Conservation (phyloP, 2,113 vertebrate genomes). For the Pyrgilauda ruficollis region DNA sequence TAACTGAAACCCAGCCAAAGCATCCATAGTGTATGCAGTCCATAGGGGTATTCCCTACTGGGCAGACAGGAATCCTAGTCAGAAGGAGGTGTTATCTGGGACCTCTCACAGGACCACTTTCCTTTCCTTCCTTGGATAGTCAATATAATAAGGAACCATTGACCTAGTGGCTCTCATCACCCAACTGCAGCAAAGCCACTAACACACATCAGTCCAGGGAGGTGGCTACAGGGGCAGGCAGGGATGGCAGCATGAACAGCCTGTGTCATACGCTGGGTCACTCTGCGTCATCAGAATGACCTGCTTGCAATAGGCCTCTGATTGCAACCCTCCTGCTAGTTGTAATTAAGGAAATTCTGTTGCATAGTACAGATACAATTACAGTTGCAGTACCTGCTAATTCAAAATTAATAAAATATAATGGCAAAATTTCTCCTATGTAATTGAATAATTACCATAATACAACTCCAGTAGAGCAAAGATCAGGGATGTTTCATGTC, state of each 20-base stretch:
- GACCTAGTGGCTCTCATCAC: not conserved
- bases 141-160: not conserved
- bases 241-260: rapidly evolving
- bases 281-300: not conserved
- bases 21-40: too few species aligned
- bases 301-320: not conserved
- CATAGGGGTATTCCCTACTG: not conserved
- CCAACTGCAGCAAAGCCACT: not conserved
- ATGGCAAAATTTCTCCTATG: not conserved
- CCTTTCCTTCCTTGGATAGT: not conserved
- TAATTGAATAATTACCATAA: constrained; percentile 13
- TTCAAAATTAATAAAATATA: constrained; percentile 26
- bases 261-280: not conserved
- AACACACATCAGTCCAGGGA: not conserved
- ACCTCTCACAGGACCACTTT: not conserved
- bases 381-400: not conserved
- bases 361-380: constrained; percentile 8
- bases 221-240: not conserved
- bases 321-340: not conserved
- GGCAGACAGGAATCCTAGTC: not conserved
- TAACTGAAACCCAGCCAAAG: not conserved
- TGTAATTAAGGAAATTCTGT: constrained; percentile 12
- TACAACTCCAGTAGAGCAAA: constrained; percentile 1
- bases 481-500: not conserved
- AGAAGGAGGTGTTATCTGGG: not conserved